Conservation (phyloP, 2,113 vertebrate species). For the Chaetodon auriga region DNA sequence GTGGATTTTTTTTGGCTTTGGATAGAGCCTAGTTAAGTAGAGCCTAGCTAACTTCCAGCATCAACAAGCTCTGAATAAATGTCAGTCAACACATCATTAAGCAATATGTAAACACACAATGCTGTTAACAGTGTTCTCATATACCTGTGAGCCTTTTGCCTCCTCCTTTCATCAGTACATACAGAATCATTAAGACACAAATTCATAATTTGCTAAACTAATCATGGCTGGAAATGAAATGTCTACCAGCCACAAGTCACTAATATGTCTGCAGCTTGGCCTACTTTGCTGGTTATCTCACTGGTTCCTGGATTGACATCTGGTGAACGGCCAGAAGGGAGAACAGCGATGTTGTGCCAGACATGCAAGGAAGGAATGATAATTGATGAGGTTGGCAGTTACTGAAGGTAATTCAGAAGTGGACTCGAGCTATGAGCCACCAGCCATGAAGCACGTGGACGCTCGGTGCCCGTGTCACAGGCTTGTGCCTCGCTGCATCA, state of each 20-base stretch:
- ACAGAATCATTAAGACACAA: slow-evolving; percentile 33
- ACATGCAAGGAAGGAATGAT: slow-evolving; percentile 16
- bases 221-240: slow-evolving; percentile 23
- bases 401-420: slow-evolving; percentile 33
- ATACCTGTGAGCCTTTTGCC: not conserved
- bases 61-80: not conserved
- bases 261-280: slow-evolving; percentile 35
- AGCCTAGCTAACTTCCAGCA: not conserved
- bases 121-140: not conserved
- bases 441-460: slow-evolving; percentile 1
- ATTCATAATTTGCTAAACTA: slow-evolving; percentile 31
- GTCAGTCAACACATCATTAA: not conserved
- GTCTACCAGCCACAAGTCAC: slow-evolving; percentile 9
- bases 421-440: not conserved
- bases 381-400: slow-evolving; percentile 24
- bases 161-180: slow-evolving; percentile 1
- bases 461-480: not conserved
- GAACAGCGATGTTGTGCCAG: not conserved
- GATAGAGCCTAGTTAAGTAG: not conserved
- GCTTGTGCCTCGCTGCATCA: not conserved
- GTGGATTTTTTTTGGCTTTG: not conserved
- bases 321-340: slow-evolving; percentile 22
- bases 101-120: not conserved
- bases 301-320: slow-evolving; percentile 34
- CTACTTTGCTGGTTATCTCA: slow-evolving; percentile 37